phyloP scores from a whole-genome alignment of 1,140 invertebrate species.

The Scylla paramamosain region DNA sequence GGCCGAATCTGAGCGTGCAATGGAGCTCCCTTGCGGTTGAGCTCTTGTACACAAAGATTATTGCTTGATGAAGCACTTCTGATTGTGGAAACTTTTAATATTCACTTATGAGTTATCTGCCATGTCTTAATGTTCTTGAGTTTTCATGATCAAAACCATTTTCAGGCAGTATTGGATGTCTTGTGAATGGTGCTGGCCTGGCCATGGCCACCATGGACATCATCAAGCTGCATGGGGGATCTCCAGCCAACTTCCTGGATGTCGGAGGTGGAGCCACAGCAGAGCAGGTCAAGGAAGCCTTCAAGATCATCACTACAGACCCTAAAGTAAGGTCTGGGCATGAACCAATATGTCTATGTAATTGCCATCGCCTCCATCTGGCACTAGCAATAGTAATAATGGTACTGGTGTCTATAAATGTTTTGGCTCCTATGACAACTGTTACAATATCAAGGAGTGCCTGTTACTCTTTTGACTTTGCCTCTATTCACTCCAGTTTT shows the following conservation, averaged over 20 bases:
- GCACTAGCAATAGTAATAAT: too few relatives aligned
- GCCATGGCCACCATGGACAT: slow-evolving; percentile 99
- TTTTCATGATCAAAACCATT: not conserved
- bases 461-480: too few relatives aligned
- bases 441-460: too few relatives aligned
- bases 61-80: slow-evolving; percentile 38
- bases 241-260: slow-evolving; percentile 97
- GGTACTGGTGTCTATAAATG: too few relatives aligned
- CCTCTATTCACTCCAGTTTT: too few relatives aligned
- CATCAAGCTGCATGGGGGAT: slow-evolving; percentile 95
- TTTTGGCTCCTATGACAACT: too few relatives aligned
- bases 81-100: slow-evolving; percentile 39
- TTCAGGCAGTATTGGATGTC: slow-evolving; percentile 81
- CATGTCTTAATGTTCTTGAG: not conserved
- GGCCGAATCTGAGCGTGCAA: slow-evolving; percentile 65
- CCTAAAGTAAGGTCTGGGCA: slow-evolving; percentile 81
- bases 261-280: slow-evolving; percentile 97
- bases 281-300: slow-evolving; percentile 94
- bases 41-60: slow-evolving; percentile 47
- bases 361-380: not conserved
- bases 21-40: slow-evolving; percentile 56
- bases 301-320: slow-evolving; percentile 94
- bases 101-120: not conserved
- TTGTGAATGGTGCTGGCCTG: slow-evolving; percentile 97
- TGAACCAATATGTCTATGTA: not conserved